Conservation (phyloP, 2,113 vertebrate genomes). For the Emydocephalus ijimae region DNA sequence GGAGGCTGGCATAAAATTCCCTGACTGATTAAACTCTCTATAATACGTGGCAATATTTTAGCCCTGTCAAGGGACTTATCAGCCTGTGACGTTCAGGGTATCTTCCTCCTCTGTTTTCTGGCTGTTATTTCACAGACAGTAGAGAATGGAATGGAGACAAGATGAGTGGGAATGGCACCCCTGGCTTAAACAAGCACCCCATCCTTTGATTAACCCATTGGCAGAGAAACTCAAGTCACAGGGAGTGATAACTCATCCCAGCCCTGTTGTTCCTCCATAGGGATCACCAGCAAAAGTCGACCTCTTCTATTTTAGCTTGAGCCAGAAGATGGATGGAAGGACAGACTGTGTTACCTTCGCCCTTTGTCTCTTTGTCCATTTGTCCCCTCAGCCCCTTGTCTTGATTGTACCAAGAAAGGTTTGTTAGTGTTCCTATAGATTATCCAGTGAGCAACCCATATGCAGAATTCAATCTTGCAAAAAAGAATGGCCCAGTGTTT, state of each 20-base stretch:
- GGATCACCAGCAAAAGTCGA: background rate
- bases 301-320: background rate
- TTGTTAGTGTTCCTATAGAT: background rate
- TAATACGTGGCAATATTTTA: slow-evolving; percentile 52
- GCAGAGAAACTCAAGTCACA: background rate
- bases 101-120: slow-evolving; percentile 33
- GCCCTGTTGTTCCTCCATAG: background rate
- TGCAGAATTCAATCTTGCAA: background rate
- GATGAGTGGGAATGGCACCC: slow-evolving; percentile 36
- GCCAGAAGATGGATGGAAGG: background rate
- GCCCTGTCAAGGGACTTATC: slow-evolving; percentile 38
- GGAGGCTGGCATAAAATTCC: slow-evolving; percentile 59
- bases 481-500: background rate
- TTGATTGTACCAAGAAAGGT: background rate
- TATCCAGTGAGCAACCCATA: background rate
- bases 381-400: background rate
- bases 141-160: background rate
- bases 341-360: background rate
- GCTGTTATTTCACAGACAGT: slow-evolving; percentile 50
- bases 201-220: slow-evolving; percentile 17
- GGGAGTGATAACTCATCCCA: background rate
- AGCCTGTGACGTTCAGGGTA: slow-evolving; percentile 23
- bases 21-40: slow-evolving; percentile 60
- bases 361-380: too few relatives aligned
- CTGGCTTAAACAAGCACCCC: slow-evolving; percentile 21